Evolutionary conservation across 2,797 vertebrate species (phyloP), one percentile per base, ranked within the genome.

Genomic region (Vespertilio murinus): DNA sequence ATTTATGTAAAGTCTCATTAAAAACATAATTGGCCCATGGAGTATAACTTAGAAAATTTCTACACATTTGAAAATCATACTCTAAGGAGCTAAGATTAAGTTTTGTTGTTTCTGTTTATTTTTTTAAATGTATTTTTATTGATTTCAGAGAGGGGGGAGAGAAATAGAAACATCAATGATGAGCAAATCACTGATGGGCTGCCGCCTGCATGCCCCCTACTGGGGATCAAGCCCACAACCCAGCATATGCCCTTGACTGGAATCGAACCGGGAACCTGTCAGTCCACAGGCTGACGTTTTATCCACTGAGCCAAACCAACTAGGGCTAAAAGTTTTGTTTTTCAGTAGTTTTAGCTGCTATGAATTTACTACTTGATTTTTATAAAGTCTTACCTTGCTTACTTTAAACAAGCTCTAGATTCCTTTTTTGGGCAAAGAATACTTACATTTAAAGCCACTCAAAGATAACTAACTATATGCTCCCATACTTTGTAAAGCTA

Each of bases 371-470:
- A 42, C 71, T 52, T 70, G 5, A 79, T 65, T 95, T 94, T 92
- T 69, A 83, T 33, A 42, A 59, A 61, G 28, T 88, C 33, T 80
- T 35, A 69, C 25, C 28, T 45, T 94, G 33, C 52, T 90, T 61
- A 79, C 42, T 78, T 85, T 94, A 92, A 96, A 93, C 3, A 92
- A 93, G 40, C 33, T 71, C 59, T 69, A 89, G 3, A 30, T 94
- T 93, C n/a, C 70, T n/a, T n/a, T n/a, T n/a, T n/a, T n/a, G n/a
- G n/a, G 28, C 16, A 74, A 90, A 91, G 30, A 95, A 77, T 45
- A 33, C 22, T 74, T 93, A 40, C n/a, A 11, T 73, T 88, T 79
- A 90, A 89, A 90, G 69, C 35, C 38, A 61, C 38, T 47, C 18
- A 47, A 90, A 6, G 3, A 67, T 33, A 92, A 84, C 67, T 52